Base-by-base conservation (phyloP, 2,113 vertebrate species). In the Lepus europaeus region DNA sequence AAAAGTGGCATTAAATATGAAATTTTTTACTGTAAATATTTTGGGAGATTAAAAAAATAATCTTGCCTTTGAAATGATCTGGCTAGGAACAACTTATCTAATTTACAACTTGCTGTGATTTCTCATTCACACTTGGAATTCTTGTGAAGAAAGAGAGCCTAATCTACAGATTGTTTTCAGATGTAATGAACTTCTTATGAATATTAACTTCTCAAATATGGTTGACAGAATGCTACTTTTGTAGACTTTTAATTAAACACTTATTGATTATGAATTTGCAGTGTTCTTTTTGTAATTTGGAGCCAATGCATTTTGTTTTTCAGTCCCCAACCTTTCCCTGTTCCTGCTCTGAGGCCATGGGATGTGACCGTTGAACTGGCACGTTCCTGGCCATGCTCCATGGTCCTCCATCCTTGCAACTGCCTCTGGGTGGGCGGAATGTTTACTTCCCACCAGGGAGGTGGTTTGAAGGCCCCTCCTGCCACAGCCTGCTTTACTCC, bases 151-250 rank as follows among this genome's bases (percentile, higher is more conserved):
- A 85, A 89, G 79, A 61, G 79, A 73, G n/a, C 59, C 64, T 83
- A 66, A 81, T 14, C 33, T 70, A 63, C 63, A 84, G 56, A 90
- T 79, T 56, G 33, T 80, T 77, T 93, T 84, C 68, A 80, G 83
- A 79, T 79, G 73, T 56, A 90, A 76, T 91, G 56, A 76, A 73
- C 76, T 79, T 70, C 27, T 82, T 70, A 87, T 66, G 61, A 80
- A 80, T 87, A 78, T 79, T 93, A 96, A 70, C 80, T 95, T 87
- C 90, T 83, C 87, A 85, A 89, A 77, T 91, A 68, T 78, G 14
- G 51, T 79, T 79, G 66, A 29, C 51, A 72, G 79, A 72, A 82
- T 74, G 23, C 64, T 87, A 69, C 63, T 53, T 91, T 89, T 56
- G 19, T 63, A 85, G 79, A 80, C 27, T 77, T 13, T 70, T 85